Evolutionary conservation across 2,113 vertebrate species (phyloP).

Genomic region (Thinocorus orbignyianus): DNA sequence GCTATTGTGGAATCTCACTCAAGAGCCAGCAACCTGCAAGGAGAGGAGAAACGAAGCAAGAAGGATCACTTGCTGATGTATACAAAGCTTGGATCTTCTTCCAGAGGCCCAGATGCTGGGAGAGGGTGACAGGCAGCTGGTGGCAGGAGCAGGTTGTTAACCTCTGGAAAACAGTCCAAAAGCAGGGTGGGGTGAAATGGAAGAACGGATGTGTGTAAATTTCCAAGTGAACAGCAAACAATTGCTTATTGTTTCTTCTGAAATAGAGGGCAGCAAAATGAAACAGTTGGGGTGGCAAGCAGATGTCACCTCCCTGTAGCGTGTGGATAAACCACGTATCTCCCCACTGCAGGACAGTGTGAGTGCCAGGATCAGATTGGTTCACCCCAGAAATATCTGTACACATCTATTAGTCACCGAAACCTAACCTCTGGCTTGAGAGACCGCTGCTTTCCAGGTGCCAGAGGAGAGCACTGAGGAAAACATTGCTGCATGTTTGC

Average conservation of each 20-base stretch:
- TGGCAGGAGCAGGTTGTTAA: neutral
- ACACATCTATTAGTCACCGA: neutral
- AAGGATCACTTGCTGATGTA: neutral
- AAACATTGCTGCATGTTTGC: neutral
- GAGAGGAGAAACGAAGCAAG: neutral
- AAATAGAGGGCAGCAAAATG: neutral
- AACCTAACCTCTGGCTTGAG: neutral
- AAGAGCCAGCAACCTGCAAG: neutral
- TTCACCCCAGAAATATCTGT: neutral
- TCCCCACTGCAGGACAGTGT: neutral
- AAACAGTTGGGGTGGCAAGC: neutral
- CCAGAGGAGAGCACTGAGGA: neutral
- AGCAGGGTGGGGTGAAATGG: neutral
- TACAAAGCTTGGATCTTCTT: neutral
- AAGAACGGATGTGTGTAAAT: neutral
- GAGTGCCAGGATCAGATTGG: neutral
- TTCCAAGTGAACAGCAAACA: neutral
- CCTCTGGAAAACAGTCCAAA: neutral
- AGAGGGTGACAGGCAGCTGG: neutral
- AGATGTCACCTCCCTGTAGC: neutral
- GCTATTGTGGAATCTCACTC: neutral
- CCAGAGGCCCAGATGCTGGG: neutral
- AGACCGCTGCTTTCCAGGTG: accelerated
- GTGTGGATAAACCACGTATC: accelerated
- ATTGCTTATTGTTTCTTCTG: neutral